Evolutionary conservation across 2,797 vertebrate species (phyloP).

Genomic region (Syndactyla subalaris): DNA sequence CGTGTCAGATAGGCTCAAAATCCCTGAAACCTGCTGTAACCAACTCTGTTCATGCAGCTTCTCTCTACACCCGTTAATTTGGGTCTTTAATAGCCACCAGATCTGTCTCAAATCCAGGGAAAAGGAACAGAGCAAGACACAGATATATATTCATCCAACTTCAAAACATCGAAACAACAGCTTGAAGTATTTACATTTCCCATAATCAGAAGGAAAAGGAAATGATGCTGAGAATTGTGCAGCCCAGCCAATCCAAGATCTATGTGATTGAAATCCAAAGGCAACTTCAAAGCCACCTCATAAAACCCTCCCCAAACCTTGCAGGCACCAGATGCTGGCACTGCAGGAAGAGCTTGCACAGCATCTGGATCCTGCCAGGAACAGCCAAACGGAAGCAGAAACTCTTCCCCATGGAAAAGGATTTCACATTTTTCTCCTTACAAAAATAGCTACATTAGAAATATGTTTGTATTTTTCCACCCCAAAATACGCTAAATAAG

Average conservation of each 20-base stretch:
- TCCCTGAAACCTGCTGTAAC: neutral
- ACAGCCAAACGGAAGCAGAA: conserved; percentile 21
- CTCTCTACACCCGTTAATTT: fast-evolving
- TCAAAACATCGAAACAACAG: conserved; percentile 5
- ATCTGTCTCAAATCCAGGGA: neutral
- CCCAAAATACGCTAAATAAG: neutral
- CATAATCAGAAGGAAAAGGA: conserved; percentile 48
- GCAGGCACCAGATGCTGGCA: conserved; percentile 34
- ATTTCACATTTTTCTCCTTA: neutral
- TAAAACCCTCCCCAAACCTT: conserved; percentile 19
- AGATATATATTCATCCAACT: neutral
- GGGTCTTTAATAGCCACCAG: neutral
- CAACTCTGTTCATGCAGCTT: neutral
- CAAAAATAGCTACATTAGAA: neutral
- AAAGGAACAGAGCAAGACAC: neutral
- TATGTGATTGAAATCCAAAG: conserved; percentile 30
- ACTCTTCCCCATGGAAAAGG: neutral
- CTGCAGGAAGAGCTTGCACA: neutral
- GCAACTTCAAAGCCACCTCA: conserved; percentile 48
- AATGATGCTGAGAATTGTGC: neutral
- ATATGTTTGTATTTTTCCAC: fast-evolving
- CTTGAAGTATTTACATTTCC: conserved; percentile 39
- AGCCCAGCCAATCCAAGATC: neutral
- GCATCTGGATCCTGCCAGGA: conserved; percentile 25
- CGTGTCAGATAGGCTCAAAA: neutral